Evolutionary conservation across 2,113 vertebrate species (phyloP).

Genomic region (Donacobius atricapilla): DNA sequence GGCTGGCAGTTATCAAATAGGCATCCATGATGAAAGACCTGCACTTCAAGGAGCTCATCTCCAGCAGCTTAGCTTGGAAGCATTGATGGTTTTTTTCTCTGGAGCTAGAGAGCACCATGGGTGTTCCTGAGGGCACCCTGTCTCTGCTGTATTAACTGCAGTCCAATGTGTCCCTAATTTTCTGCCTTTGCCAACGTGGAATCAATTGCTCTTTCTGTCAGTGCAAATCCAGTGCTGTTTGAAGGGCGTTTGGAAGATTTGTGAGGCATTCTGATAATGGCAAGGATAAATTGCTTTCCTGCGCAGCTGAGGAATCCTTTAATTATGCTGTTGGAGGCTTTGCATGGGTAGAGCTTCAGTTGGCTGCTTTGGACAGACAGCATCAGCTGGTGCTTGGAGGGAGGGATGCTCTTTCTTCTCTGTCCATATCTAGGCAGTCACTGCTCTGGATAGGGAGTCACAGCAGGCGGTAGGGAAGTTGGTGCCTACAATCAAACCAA

Average conservation of each 20-base stretch:
- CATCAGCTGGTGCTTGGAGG: not conserved
- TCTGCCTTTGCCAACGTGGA: not conserved
- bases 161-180: not conserved
- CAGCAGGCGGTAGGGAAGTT: fast-evolving
- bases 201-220: not conserved
- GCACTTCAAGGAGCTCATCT: not conserved
- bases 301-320: not conserved
- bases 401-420: not conserved
- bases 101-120: not conserved
- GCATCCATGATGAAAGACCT: not conserved
- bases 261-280: not conserved
- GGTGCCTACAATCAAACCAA: not conserved
- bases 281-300: not conserved
- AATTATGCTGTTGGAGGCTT: not conserved
- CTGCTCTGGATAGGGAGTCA: not conserved
- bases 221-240: not conserved
- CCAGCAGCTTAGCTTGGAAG: not conserved
- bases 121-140: not conserved
- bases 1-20: not conserved
- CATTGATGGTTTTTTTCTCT: not conserved
- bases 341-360: not conserved
- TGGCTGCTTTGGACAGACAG: not conserved
- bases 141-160: not conserved
- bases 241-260: not conserved
- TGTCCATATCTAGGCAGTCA: not conserved